phyloP scores from a whole-genome alignment of 2,888 invertebrate genomes.

The Andrena marginata region DNA sequence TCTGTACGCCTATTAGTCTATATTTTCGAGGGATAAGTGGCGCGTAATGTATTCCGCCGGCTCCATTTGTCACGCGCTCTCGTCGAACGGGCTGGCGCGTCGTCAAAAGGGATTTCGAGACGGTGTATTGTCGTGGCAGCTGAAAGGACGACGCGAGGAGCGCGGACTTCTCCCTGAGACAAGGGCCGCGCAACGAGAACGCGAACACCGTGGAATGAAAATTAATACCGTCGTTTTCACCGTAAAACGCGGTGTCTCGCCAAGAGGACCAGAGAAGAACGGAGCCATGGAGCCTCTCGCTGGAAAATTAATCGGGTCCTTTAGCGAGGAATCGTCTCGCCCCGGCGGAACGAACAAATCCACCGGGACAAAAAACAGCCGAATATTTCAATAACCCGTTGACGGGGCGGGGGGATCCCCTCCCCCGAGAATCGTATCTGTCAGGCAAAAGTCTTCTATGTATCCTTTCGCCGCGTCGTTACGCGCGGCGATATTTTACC shows the following conservation, averaged over 20 bases:
- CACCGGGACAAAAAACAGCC: slow-evolving; percentile 23
- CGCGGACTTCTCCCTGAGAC: slow-evolving; percentile 19
- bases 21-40: slow-evolving; percentile 68
- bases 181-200: slow-evolving; percentile 1
- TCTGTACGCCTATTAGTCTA: slow-evolving; percentile 68
- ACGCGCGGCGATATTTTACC: slow-evolving; percentile 63
- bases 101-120: slow-evolving; percentile 61
- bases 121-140: slow-evolving; percentile 51
- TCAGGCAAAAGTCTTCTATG: slow-evolving; percentile 47
- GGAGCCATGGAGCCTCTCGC: neutral
- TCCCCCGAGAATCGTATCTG: slow-evolving; percentile 37
- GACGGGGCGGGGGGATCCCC: neutral
- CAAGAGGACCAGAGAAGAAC: neutral
- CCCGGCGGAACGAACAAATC: slow-evolving; percentile 9
- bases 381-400: slow-evolving; percentile 48
- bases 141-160: slow-evolving; percentile 51
- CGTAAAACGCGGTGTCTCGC: slow-evolving; percentile 3
- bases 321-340: slow-evolving; percentile 2
- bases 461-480: slow-evolving; percentile 42
- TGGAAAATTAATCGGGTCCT: slow-evolving; percentile 32
- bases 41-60: slow-evolving; percentile 68
- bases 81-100: slow-evolving; percentile 21
- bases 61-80: slow-evolving; percentile 67
- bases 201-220: slow-evolving; percentile 27
- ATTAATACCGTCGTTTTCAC: slow-evolving; percentile 39